Evolutionary conservation across 2,113 vertebrate species (phyloP).

Genomic region (Tetrao urogallus): DNA sequence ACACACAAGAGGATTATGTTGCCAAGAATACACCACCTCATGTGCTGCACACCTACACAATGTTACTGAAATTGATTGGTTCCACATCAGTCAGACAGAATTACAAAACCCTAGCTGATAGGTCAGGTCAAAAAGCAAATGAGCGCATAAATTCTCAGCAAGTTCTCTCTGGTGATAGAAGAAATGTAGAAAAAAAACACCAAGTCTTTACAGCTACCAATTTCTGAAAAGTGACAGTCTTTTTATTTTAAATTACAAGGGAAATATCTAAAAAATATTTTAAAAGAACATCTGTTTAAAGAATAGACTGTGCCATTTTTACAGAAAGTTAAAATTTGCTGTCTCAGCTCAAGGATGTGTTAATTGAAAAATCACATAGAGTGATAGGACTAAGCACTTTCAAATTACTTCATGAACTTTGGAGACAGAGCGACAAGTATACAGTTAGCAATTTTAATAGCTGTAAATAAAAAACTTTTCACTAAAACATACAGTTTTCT

Average conservation of each 20-base stretch:
- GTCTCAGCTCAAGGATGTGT: neutral
- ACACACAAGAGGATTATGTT: neutral
- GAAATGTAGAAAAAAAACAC: neutral
- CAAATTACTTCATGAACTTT: neutral
- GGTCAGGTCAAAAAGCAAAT: neutral
- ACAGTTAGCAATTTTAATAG: neutral
- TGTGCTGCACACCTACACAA: too few species aligned
- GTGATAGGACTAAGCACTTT: neutral
- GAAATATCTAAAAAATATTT: neutral
- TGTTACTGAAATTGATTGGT: too few species aligned
- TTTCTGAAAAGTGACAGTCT: neutral
- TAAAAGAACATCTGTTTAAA: neutral
- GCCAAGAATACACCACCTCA: neutral
- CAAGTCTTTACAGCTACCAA: neutral
- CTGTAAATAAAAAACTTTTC: neutral
- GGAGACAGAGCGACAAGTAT: neutral
- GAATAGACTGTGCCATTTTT: neutral
- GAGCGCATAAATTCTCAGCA: neutral
- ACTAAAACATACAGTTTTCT: neutral
- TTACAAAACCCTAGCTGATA: neutral
- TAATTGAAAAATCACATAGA: neutral
- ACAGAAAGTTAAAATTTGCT: neutral
- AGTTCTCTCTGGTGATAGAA: neutral
- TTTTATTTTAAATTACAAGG: neutral
- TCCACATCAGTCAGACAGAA: neutral